Percentiles rank a stretch among this genome's conserved stretches.
Conservation (phyloP, 2,888 invertebrate genomes). For the Drosophila colorata region DNA sequence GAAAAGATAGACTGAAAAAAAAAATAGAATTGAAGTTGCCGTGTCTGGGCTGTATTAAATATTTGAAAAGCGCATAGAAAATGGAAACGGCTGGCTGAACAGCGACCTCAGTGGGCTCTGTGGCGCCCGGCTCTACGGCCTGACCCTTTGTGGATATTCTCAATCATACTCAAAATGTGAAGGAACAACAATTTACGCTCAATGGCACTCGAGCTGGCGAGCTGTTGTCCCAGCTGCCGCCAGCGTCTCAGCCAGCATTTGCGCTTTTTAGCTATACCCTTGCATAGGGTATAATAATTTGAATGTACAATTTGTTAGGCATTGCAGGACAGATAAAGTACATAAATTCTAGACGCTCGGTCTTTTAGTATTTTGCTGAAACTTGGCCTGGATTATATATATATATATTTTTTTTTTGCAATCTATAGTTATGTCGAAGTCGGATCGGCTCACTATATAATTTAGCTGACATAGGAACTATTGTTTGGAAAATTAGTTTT, state of each 20-base stretch:
- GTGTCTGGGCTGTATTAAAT: slow-evolving; percentile 75
- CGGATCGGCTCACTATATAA: too few relatives aligned
- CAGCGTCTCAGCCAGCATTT: slow-evolving; percentile 23
- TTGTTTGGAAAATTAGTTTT: too few relatives aligned
- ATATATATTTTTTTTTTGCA: too few relatives aligned
- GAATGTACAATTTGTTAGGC: not conserved
- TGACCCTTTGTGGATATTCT: slow-evolving; percentile 75
- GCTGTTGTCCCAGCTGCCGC: slow-evolving; percentile 63
- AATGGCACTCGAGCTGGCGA: slow-evolving; percentile 79
- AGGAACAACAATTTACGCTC: slow-evolving; percentile 84
- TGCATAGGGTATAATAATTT: not conserved
- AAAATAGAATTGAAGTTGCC: slow-evolving; percentile 53
- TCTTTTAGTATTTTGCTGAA: too few relatives aligned
- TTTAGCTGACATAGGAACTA: too few relatives aligned
- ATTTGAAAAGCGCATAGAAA: slow-evolving; percentile 64
- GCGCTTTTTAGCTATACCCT: slow-evolving; percentile 6
- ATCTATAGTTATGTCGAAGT: too few relatives aligned
- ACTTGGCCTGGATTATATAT: too few relatives aligned
- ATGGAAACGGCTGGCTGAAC: slow-evolving; percentile 55
- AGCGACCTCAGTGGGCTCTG: slow-evolving; percentile 7
- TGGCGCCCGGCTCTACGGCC: not conserved
- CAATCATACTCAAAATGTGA: slow-evolving; percentile 82
- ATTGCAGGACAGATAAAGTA: not conserved
- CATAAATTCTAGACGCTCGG: not conserved
- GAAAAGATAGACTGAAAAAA: slow-evolving; percentile 6